Percentiles rank a stretch among this genome's conserved stretches.
These are phyloP conservation scores for Tryphoninae sp. DNA, from an alignment of 2,888 invertebrate genomes.

Conservation along the genomic window DNA sequence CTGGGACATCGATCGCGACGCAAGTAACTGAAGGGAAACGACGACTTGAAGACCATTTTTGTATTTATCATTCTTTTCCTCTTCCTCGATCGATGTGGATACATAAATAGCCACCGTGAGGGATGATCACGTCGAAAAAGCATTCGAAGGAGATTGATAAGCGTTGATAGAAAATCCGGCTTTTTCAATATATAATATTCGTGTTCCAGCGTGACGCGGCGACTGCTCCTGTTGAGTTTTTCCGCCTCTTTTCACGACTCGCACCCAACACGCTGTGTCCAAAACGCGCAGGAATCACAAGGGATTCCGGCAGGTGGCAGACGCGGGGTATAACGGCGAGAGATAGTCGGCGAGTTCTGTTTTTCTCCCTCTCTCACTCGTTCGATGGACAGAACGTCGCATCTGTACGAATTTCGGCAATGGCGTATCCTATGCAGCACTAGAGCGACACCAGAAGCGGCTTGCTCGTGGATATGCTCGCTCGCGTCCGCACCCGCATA, in stretches of 20 bases:
- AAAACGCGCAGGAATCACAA: conserved; percentile 58
- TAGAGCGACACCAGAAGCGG: conserved; percentile 12
- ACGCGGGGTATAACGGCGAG: conserved; percentile 34
- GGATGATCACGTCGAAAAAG: conserved; percentile 21
- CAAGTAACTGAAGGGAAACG: conserved; percentile 4
- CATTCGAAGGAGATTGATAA: conserved; percentile 38
- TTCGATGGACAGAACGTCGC: conserved; percentile 60
- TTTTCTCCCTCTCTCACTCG: conserved; percentile 11
- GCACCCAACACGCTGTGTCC: conserved; percentile 4
- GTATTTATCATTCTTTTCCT: conserved; percentile 1
- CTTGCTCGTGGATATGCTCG: conserved; percentile 17
- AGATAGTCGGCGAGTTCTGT: neutral
- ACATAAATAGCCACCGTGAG: neutral
- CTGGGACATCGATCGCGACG: neutral
- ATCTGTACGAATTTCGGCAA: conserved; percentile 49
- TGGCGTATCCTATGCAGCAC: conserved; percentile 47
- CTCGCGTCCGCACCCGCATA: neutral
- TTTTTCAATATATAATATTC: conserved; percentile 45
- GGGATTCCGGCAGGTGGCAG: conserved; percentile 61
- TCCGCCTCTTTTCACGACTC: conserved; percentile 25
- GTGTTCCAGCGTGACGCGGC: conserved; percentile 35
- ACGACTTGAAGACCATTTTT: neutral
- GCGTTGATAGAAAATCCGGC: conserved; percentile 29
- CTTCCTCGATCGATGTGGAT: conserved; percentile 8
- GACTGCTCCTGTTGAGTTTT: conserved; percentile 2